Evolutionary conservation across 2,797 vertebrate species (phyloP).

Genomic region (Coilia nasus): DNA sequence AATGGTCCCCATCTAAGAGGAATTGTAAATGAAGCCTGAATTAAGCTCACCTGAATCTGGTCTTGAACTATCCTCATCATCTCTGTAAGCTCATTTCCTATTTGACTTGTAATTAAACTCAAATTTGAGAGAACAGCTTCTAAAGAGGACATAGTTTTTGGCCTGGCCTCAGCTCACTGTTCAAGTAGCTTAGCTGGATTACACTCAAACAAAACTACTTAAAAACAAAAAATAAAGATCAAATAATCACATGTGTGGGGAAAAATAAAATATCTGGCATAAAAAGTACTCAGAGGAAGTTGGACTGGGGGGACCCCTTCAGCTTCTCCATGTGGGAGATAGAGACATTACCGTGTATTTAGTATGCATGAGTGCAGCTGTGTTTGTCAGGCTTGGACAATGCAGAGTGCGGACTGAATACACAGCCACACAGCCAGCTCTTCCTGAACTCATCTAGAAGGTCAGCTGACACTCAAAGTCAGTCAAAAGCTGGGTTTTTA

Average conservation of each 20-base stretch:
- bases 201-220: background rate
- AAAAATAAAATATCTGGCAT: background rate
- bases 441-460: background rate
- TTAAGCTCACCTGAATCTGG: constrained; percentile 2
- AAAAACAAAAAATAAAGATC: background rate
- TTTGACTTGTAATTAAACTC: background rate
- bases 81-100: constrained; percentile 2
- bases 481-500: background rate
- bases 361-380: background rate
- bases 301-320: background rate
- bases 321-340: background rate
- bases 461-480: background rate
- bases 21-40: background rate
- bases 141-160: background rate
- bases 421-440: background rate
- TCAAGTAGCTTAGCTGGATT: background rate
- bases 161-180: background rate
- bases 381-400: constrained; percentile 1
- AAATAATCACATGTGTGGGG: background rate
- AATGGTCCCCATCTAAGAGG: background rate
- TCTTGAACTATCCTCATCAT: background rate
- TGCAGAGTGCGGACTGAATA: background rate
- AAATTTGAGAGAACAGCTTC: constrained; percentile 17
- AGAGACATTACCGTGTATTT: constrained; percentile 11
- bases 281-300: background rate